phyloP scores from a whole-genome alignment of 2,797 vertebrate species.

The Eulemur coronatus region DNA sequence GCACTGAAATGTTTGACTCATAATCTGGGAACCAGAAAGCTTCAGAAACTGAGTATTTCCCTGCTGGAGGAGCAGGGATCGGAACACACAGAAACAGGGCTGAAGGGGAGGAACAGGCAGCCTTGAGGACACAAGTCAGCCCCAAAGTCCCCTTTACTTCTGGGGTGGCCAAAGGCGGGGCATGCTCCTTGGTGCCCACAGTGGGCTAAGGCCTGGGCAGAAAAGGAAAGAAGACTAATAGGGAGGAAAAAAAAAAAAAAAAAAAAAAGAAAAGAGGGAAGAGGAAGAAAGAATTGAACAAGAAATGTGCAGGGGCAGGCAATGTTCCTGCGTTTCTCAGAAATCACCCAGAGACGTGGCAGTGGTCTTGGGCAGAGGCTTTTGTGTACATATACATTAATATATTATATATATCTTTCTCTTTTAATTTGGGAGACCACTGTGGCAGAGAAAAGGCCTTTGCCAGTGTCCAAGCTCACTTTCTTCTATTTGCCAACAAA shows the following conservation, averaged over 20 bases:
- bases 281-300: not conserved
- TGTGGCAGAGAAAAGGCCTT: not conserved
- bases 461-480: not conserved
- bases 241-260: not conserved
- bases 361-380: not conserved
- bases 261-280: not conserved
- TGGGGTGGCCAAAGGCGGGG: not conserved
- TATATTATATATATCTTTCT: not conserved
- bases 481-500: not conserved
- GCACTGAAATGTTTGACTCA: too few relatives aligned
- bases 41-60: not conserved
- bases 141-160: not conserved
- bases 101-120: too few relatives aligned
- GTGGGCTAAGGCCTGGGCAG: not conserved
- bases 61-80: not conserved
- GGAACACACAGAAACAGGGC: not conserved
- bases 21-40: fast-evolving
- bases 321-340: not conserved
- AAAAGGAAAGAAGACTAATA: not conserved
- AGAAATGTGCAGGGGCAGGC: not conserved
- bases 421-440: not conserved
- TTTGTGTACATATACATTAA: too few relatives aligned
- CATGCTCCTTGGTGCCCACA: not conserved
- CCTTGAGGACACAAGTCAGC: not conserved
- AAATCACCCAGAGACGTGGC: not conserved